phyloP scores from a whole-genome alignment of 2,888 invertebrate species.

The Pimpla rufipes region DNA sequence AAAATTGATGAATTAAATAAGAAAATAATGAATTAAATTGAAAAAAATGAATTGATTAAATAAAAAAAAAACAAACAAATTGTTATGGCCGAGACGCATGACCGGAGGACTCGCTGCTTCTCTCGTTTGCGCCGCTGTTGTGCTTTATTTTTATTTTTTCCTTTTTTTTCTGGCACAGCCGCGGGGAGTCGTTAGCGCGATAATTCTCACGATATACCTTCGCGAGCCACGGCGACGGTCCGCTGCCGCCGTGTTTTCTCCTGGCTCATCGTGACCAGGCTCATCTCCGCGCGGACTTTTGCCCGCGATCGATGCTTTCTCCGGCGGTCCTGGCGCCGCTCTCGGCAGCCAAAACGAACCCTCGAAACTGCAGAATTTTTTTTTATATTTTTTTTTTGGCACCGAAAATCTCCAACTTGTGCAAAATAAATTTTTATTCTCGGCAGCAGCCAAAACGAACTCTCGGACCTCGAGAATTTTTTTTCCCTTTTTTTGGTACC shows the following conservation, averaged over 20 bases:
- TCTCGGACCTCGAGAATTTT: too few relatives aligned
- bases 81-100: neutral
- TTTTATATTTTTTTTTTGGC: neutral
- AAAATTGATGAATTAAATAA: too few relatives aligned
- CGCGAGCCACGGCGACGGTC: conserved; percentile 20
- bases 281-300: conserved; percentile 24
- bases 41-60: neutral
- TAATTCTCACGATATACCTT: conserved; percentile 41
- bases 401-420: too few relatives aligned
- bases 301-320: conserved; percentile 38
- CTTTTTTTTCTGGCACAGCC: conserved; percentile 16
- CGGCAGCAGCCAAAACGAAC: too few relatives aligned
- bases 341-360: neutral
- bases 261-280: conserved; percentile 37
- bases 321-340: conserved; percentile 10
- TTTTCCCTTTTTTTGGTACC: too few relatives aligned
- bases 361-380: neutral
- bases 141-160: neutral
- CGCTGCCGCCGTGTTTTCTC: conserved; percentile 45
- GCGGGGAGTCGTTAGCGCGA: conserved; percentile 20
- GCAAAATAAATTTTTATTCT: too few relatives aligned
- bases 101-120: neutral
- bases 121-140: neutral
- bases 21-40: too few relatives aligned
- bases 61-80: neutral